phyloP scores from a whole-genome alignment of 2,113 vertebrate species.

The Narcine bancroftii region DNA sequence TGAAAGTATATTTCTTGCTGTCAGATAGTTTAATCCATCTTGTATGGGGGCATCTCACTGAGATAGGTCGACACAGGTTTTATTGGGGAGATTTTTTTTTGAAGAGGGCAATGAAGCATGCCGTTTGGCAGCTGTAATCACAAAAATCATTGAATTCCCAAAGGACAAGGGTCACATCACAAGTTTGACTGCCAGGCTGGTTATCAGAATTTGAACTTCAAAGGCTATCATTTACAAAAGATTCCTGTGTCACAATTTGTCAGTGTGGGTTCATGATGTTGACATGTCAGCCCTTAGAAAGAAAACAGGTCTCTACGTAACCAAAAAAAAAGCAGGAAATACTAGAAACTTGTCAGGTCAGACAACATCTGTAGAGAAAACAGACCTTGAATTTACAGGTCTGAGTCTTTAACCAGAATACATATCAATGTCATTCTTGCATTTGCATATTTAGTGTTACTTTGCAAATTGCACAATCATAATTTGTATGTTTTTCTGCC shows the following conservation, averaged over 20 bases:
- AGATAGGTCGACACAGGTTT: not conserved
- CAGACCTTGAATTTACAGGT: not conserved
- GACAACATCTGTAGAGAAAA: not conserved
- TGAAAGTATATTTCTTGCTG: not conserved
- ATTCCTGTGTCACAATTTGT: not conserved
- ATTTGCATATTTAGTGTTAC: not conserved
- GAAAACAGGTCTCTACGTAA: not conserved
- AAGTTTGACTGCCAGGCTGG: not conserved
- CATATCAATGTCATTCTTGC: not conserved
- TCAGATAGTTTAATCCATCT: not conserved
- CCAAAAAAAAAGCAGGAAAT: not conserved
- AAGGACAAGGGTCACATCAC: not conserved
- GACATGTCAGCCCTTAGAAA: not conserved
- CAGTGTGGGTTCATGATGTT: not conserved
- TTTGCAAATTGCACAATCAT: not conserved
- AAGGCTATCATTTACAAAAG: not conserved
- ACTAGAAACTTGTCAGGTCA: not conserved
- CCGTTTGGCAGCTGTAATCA: not conserved
- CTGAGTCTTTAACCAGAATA: not conserved
- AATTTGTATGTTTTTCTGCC: not conserved
- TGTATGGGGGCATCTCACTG: not conserved
- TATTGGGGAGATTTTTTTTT: not conserved
- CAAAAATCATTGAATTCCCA: not conserved
- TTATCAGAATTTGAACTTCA: constrained; percentile 7
- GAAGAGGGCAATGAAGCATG: not conserved